These are phyloP conservation scores for Cyanistes caeruleus DNA, from an alignment of 2,113 vertebrate genomes.

Conservation along the genomic window DNA sequence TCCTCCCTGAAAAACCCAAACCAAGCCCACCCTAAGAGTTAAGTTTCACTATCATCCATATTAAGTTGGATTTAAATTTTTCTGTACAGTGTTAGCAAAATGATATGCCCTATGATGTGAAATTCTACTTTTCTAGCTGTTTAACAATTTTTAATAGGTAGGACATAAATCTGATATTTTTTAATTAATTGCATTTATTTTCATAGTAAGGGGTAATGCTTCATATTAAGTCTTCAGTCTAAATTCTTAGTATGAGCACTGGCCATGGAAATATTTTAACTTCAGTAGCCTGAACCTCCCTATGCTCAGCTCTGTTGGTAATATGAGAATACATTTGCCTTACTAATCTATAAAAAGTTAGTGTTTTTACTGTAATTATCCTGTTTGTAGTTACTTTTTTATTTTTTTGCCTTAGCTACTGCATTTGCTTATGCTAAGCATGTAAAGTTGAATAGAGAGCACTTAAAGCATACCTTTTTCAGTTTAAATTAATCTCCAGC, in stretches of 20 bases:
- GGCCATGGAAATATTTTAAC: neutral
- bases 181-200: conserved; percentile 9
- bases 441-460: conserved; percentile 32
- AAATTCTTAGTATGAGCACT: conserved; percentile 6
- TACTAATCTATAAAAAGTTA: conserved; percentile 20
- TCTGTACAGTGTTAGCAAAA: neutral
- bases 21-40: neutral
- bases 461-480: conserved; percentile 68
- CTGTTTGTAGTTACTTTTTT: neutral
- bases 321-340: neutral
- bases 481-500: conserved; percentile 47
- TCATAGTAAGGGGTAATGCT: conserved; percentile 40
- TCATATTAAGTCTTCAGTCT: conserved; percentile 59
- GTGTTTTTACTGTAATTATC: neutral
- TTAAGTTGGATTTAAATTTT: neutral
- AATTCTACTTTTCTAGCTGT: conserved; percentile 37
- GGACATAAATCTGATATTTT: neutral
- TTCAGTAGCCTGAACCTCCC: conserved; percentile 3
- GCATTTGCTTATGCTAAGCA: neutral
- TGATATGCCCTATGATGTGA: neutral
- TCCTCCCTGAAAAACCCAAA: neutral
- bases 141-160: neutral
- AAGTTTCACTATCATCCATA: neutral
- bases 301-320: conserved; percentile 54
- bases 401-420: neutral